Conservation (phyloP, 2,113 vertebrate species). For the Tilapia sparmanii region DNA sequence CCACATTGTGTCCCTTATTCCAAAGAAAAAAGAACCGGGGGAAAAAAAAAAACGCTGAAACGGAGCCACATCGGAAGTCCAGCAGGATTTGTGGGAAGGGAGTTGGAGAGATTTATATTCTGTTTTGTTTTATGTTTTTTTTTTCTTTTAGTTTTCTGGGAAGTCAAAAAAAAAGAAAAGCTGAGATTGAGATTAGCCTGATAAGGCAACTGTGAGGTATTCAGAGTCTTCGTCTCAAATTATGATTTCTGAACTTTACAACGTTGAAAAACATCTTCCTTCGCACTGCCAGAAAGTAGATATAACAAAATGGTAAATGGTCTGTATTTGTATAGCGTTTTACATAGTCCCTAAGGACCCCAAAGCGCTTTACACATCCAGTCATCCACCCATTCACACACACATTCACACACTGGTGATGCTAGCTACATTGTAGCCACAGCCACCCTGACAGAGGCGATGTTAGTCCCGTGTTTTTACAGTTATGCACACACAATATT, state of each 20-base stretch:
- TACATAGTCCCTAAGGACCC: no score
- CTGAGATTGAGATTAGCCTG: neutral
- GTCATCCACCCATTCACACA: no score
- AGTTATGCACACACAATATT: neutral
- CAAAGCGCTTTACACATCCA: no score
- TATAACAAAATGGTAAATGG: no score
- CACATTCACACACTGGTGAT: no score
- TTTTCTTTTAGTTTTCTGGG: neutral
- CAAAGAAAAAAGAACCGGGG: conserved; percentile 27
- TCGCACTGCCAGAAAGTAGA: neutral
- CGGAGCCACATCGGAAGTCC: conserved; percentile 3
- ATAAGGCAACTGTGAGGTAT: neutral
- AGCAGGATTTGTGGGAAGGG: neutral
- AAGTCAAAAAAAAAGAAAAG: neutral
- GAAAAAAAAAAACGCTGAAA: neutral
- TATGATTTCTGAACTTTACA: neutral
- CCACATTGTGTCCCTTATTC: conserved; percentile 22
- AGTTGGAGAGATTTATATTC: neutral
- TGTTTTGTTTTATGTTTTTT: neutral
- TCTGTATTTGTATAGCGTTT: no score
- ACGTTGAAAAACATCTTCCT: neutral
- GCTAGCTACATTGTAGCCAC: no score
- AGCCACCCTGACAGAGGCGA: no score
- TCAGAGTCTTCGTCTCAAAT: neutral
- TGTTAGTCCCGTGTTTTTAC: neutral